Conservation (phyloP, 2,797 vertebrate genomes). For the Enteromius treurensis region DNA sequence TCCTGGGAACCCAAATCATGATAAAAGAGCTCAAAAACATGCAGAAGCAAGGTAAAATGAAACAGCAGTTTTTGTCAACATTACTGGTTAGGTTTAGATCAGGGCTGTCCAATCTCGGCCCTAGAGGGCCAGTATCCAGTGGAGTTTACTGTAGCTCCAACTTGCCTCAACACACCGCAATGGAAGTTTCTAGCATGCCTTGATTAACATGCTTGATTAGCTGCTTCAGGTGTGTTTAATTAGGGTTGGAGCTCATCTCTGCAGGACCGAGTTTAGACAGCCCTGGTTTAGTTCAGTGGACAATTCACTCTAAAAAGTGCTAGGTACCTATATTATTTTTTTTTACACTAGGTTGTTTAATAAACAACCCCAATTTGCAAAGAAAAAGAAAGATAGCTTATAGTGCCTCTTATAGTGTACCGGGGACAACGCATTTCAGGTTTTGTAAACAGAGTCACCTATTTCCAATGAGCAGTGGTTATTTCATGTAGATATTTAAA, state of each 20-base stretch:
- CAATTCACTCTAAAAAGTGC: too few relatives aligned
- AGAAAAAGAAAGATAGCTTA: neutral
- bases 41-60: neutral
- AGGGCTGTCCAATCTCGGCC: too few relatives aligned
- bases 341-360: neutral
- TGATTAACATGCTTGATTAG: too few relatives aligned
- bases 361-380: neutral
- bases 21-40: neutral
- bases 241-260: too few relatives aligned
- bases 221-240: too few relatives aligned
- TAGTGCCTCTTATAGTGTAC: neutral
- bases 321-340: too few relatives aligned
- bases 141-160: too few relatives aligned
- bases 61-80: neutral
- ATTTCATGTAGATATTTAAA: neutral
- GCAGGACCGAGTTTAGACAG: too few relatives aligned
- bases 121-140: too few relatives aligned
- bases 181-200: too few relatives aligned
- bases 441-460: neutral
- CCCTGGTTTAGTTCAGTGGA: neutral
- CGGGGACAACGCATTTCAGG: neutral
- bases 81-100: neutral
- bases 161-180: too few relatives aligned
- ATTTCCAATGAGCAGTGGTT: neutral
- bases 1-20: neutral